Conservation (phyloP, 2,888 invertebrate species). For the Netelia melanura region DNA sequence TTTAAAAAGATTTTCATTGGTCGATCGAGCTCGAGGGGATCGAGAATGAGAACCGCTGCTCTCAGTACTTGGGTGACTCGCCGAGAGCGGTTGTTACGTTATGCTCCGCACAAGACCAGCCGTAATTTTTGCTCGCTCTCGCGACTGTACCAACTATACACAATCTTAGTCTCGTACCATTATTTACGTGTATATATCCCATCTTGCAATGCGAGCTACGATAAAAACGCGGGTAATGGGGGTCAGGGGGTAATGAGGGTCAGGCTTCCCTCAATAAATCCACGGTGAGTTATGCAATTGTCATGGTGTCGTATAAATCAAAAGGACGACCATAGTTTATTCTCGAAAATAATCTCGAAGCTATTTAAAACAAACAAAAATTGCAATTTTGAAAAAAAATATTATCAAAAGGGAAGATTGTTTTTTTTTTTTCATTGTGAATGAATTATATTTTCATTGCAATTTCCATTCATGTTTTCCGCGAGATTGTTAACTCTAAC, state of each 20-base stretch:
- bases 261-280: neutral
- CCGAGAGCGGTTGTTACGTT: conserved; percentile 69
- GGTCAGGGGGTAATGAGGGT: neutral
- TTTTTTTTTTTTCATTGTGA: no score
- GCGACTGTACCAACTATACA: conserved; percentile 48
- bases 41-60: conserved; percentile 58
- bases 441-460: no score
- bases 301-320: neutral
- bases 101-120: conserved; percentile 52
- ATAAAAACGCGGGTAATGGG: neutral
- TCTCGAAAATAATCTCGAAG: no score
- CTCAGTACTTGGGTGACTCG: conserved; percentile 35
- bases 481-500: no score
- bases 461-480: no score
- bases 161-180: conserved; percentile 29
- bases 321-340: neutral
- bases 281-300: neutral
- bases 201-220: neutral
- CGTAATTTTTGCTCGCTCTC: conserved; percentile 67
- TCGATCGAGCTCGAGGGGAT: conserved; percentile 30
- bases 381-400: no score
- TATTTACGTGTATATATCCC: conserved; percentile 6
- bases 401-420: no score
- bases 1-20: neutral
- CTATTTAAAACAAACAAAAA: no score